phyloP scores from a whole-genome alignment of 2,113 vertebrate species.

The Bubo scandiacus region DNA sequence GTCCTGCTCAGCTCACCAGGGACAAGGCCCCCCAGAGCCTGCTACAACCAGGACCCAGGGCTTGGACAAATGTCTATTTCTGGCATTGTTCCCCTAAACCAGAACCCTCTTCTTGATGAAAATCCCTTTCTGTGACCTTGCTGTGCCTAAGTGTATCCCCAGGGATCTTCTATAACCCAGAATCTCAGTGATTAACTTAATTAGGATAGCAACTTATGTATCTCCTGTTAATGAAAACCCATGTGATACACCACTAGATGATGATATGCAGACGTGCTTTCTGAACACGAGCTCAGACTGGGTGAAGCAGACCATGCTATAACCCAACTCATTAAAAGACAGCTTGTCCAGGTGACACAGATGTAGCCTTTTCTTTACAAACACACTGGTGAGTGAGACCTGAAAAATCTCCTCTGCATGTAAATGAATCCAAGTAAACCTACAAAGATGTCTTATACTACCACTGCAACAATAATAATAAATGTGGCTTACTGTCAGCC shows the following conservation, averaged over 20 bases:
- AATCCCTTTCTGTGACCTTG: background rate
- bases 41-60: rapidly evolving
- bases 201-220: background rate
- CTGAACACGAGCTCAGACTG: background rate
- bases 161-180: background rate
- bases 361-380: background rate
- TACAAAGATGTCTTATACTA: background rate
- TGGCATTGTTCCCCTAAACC: background rate
- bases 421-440: background rate
- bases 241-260: background rate
- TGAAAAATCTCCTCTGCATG: background rate
- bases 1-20: rapidly evolving
- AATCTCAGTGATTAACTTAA: background rate
- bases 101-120: background rate
- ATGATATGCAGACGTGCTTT: background rate
- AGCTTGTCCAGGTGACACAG: background rate
- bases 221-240: background rate
- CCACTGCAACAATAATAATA: background rate
- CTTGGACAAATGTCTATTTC: background rate
- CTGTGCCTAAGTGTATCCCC: background rate
- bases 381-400: background rate
- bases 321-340: background rate
- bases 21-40: background rate
- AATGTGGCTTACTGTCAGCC: background rate
- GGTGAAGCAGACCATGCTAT: background rate